Percentiles rank a stretch among this genome's conserved stretches.
phyloP scores from a whole-genome alignment of 37 sponge, comb jelly and placozoan species.

The Aplysina aerophoba region DNA sequence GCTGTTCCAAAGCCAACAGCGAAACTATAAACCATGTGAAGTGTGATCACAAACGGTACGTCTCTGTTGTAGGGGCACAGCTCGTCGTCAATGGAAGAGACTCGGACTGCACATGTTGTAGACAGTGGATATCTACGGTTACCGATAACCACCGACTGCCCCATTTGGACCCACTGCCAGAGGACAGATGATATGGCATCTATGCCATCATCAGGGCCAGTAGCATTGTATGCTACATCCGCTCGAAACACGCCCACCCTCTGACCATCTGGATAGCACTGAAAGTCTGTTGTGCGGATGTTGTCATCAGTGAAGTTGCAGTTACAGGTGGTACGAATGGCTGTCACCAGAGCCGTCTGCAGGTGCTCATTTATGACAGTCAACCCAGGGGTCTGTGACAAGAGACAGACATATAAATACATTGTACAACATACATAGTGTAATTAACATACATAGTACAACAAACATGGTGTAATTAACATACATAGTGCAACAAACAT shows the following conservation, averaged over 20 bases:
- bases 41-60: background rate
- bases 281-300: background rate
- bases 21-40: constrained; percentile 20
- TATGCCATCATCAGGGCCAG: background rate
- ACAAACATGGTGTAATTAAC: too few species aligned
- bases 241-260: background rate
- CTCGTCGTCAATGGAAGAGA: background rate
- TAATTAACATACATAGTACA: too few species aligned
- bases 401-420: too few species aligned
- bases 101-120: background rate
- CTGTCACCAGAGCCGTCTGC: background rate
- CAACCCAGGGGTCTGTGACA: background rate
- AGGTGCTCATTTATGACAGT: background rate
- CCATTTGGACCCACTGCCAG: background rate
- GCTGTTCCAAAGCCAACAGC: constrained; percentile 7
- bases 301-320: background rate
- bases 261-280: constrained; percentile 17
- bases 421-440: too few species aligned
- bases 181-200: background rate
- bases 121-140: background rate
- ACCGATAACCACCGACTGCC: background rate
- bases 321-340: background rate
- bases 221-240: background rate
- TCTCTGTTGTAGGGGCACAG: background rate
- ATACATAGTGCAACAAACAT: too few species aligned